These are phyloP conservation scores for Drosophila infuscata DNA, from an alignment of 2,888 invertebrate genomes.

Conservation along the genomic window DNA sequence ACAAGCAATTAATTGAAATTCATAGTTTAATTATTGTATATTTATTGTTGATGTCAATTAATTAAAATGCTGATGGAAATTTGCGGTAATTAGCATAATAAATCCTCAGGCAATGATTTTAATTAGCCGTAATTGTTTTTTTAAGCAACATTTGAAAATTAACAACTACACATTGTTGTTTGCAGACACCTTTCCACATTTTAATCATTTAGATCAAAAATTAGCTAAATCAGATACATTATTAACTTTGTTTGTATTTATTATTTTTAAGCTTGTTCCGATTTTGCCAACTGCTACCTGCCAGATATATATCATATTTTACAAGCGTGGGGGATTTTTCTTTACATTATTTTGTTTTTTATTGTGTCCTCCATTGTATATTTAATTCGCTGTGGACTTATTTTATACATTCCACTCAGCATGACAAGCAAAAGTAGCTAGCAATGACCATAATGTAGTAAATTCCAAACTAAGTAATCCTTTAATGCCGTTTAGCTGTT, in stretches of 20 bases:
- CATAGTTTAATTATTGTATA: neutral
- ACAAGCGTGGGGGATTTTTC: neutral
- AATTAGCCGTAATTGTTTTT: neutral
- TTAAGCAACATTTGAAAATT: neutral
- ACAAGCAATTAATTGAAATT: neutral
- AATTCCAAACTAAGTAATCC: conserved; percentile 72
- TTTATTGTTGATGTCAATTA: neutral
- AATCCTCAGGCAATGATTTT: neutral
- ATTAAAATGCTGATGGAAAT: neutral
- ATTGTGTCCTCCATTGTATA: conserved; percentile 8
- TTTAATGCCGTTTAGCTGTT: conserved; percentile 71
- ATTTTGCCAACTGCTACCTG: neutral
- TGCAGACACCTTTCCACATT: neutral
- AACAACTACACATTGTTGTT: neutral
- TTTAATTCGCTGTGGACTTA: conserved; percentile 48
- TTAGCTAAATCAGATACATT: neutral
- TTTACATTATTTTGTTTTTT: conserved; percentile 1
- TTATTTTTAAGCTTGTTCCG: neutral
- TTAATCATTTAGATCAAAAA: neutral
- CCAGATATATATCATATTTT: neutral
- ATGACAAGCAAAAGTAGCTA: conserved; percentile 43
- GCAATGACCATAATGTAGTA: conserved; percentile 62
- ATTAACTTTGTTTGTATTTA: neutral
- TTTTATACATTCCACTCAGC: conserved; percentile 45
- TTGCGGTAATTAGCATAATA: neutral